Conservation (phyloP, 2,113 vertebrate genomes). For the Oryzias javanicus region DNA sequence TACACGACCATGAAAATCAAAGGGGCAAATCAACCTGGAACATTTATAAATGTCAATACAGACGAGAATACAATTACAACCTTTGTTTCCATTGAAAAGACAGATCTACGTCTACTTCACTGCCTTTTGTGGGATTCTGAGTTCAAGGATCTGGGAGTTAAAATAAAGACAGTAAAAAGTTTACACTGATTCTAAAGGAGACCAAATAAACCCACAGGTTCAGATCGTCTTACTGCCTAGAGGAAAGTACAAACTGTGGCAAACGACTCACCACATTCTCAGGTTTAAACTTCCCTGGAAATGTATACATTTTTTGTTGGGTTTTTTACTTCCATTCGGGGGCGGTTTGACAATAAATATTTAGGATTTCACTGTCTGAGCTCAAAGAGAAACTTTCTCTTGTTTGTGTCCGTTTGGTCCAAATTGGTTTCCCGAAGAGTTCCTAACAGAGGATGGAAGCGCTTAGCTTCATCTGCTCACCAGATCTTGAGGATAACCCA, state of each 20-base stretch:
- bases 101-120: slow-evolving; percentile 19
- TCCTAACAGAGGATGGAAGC: slow-evolving; percentile 45
- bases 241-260: neutral
- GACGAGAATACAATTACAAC: slow-evolving; percentile 43
- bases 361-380: too few species aligned
- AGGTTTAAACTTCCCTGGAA: too few species aligned
- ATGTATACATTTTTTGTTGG: neutral
- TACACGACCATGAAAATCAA: slow-evolving; percentile 14
- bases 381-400: neutral
- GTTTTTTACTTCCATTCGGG: too few species aligned
- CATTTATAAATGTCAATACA: slow-evolving; percentile 40
- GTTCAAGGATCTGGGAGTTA: slow-evolving; percentile 6
- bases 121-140: slow-evolving; percentile 10
- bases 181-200: slow-evolving; percentile 12
- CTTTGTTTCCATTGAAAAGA: slow-evolving; percentile 31
- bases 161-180: neutral
- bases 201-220: slow-evolving; percentile 11
- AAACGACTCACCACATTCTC: slow-evolving; percentile 6
- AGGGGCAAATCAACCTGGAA: slow-evolving; percentile 21
- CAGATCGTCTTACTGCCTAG: slow-evolving; percentile 6
- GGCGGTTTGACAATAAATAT: too few species aligned
- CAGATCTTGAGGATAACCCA: slow-evolving; percentile 48
- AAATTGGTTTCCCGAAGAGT: slow-evolving; percentile 27
- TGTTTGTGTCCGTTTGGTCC: slow-evolving; percentile 17
- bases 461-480: slow-evolving; percentile 58